These are phyloP conservation scores for Calliphora vicina DNA, from an alignment of 1,140 invertebrate genomes.

Conservation along the genomic window DNA sequence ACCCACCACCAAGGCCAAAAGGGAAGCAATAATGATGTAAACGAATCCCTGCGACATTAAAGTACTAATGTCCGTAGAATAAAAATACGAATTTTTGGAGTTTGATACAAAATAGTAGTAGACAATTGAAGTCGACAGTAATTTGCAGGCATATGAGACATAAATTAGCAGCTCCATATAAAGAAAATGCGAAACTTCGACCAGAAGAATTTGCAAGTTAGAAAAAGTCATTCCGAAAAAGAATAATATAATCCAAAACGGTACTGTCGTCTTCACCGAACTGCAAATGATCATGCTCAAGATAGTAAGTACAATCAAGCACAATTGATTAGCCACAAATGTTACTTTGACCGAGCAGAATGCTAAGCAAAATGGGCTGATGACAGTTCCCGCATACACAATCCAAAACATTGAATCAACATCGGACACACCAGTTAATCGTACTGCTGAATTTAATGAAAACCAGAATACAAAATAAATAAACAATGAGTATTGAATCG, in stretches of 20 bases:
- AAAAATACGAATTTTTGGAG: conserved; percentile 55
- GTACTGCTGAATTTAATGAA: conserved; percentile 48
- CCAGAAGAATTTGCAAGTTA: conserved; percentile 50
- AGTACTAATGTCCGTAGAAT: conserved; percentile 52
- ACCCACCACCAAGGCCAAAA: conserved; percentile 55
- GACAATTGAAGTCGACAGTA: conserved; percentile 50
- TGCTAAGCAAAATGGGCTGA: conserved; percentile 43
- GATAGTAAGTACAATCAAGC: conserved; percentile 47
- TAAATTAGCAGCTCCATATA: conserved; percentile 51
- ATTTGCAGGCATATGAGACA: conserved; percentile 48
- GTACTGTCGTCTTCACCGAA: conserved; percentile 44
- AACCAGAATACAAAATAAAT: conserved; percentile 59
- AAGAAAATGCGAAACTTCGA: conserved; percentile 55
- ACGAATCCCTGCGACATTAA: conserved; percentile 59
- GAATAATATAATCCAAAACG: conserved; percentile 53
- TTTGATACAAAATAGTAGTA: conserved; percentile 56
- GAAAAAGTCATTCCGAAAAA: conserved; percentile 55
- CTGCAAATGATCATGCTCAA: conserved; percentile 55
- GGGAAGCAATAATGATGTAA: conserved; percentile 53
- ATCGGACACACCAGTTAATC: conserved; percentile 44
- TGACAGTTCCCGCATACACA: conserved; percentile 50
- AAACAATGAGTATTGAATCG: conserved; percentile 55
- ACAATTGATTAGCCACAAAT: conserved; percentile 50
- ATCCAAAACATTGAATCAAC: conserved; percentile 56
- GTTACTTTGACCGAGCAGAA: conserved; percentile 54